Conservation (phyloP, 2,797 vertebrate genomes). For the Siniperca obscura region DNA sequence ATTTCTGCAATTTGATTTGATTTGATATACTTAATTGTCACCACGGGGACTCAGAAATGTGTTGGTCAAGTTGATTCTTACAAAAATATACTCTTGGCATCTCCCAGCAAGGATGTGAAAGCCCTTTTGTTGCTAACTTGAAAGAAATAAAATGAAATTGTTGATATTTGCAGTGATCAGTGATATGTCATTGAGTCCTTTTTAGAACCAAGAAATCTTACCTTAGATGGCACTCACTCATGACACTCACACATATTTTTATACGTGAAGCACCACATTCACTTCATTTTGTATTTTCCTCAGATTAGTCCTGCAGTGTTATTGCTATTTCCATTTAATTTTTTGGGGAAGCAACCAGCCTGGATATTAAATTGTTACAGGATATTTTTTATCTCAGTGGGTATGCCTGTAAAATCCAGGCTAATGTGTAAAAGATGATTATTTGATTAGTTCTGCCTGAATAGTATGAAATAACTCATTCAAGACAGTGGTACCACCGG, state of each 20-base stretch:
- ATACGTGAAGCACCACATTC: neutral
- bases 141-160: neutral
- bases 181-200: neutral
- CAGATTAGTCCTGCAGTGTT: neutral
- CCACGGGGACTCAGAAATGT: neutral
- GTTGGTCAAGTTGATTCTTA: neutral
- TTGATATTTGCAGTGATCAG: neutral
- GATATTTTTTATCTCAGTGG: slow-evolving; percentile 3
- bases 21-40: slow-evolving; percentile 2
- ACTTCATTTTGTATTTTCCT: neutral
- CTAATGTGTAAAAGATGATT: neutral
- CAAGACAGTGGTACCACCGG: slow-evolving; percentile 26
- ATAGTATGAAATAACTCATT: slow-evolving; percentile 9
- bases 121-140: neutral
- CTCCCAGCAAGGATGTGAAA: neutral
- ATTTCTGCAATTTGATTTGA: slow-evolving; percentile 18
- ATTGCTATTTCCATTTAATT: neutral
- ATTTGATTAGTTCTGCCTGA: slow-evolving; percentile 12
- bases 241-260: neutral
- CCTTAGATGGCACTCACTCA: neutral
- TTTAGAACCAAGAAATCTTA: neutral
- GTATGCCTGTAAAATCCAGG: slow-evolving; percentile 5
- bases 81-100: neutral
- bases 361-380: neutral
- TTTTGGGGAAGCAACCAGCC: neutral